These are phyloP conservation scores for Hoplodrina ambigua DNA, from an alignment of 2,888 invertebrate species.

Conservation along the genomic window DNA sequence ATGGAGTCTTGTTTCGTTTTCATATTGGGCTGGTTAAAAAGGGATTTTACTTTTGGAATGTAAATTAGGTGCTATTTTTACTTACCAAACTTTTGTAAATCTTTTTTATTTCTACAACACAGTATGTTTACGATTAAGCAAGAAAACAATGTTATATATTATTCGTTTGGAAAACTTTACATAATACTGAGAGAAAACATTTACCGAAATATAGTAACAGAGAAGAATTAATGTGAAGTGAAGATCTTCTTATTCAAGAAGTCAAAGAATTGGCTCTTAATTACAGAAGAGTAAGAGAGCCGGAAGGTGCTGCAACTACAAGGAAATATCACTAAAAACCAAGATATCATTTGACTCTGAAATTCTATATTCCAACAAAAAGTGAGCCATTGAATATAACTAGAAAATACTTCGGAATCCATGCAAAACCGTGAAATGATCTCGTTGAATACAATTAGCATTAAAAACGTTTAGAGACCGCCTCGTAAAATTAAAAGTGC, in stretches of 20 bases:
- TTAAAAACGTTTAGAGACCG: background rate
- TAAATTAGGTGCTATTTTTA: background rate
- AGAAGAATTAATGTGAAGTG: slow-evolving; percentile 1
- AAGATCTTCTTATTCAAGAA: background rate
- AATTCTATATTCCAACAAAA: too few species aligned
- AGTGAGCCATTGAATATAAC: background rate
- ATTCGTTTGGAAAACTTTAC: background rate
- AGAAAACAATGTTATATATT: background rate
- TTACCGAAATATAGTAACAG: background rate
- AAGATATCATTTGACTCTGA: too few species aligned
- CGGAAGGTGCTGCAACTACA: background rate
- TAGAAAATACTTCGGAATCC: background rate
- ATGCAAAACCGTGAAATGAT: too few species aligned
- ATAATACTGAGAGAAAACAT: too few species aligned
- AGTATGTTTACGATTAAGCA: background rate
- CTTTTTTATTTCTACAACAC: background rate
- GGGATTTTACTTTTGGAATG: background rate
- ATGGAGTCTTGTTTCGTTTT: slow-evolving; percentile 35
- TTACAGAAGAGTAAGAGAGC: background rate
- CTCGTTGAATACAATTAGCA: background rate
- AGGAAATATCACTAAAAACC: background rate
- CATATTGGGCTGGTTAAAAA: slow-evolving; percentile 12
- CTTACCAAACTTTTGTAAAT: background rate
- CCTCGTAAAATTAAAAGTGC: background rate
- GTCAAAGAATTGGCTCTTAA: slow-evolving; percentile 17